These are phyloP conservation scores for Anneissia japonica DNA, from an alignment of 35 echinoderm and acorn worm genomes.

Conservation along the genomic window DNA sequence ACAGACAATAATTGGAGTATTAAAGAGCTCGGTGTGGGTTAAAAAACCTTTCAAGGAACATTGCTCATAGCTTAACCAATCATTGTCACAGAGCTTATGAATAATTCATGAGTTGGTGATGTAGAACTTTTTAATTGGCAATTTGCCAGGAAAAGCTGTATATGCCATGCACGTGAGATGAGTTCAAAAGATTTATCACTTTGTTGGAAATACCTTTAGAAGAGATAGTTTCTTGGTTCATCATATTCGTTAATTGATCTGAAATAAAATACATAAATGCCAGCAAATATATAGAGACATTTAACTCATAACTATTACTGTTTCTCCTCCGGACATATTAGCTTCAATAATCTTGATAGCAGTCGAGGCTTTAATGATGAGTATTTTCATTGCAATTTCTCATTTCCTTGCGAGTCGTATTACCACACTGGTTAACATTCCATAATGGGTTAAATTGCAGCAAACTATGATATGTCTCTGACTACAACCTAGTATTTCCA, in stretches of 20 bases:
- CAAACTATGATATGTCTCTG: background rate
- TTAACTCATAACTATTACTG: background rate
- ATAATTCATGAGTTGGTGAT: background rate
- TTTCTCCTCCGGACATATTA: background rate
- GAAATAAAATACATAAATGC: slow-evolving; percentile 2
- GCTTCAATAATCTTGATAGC: background rate
- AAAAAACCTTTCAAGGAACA: background rate
- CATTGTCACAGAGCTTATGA: background rate
- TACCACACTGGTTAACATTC: background rate
- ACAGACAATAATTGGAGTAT: too few relatives aligned
- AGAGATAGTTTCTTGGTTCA: background rate
- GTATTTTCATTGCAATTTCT: background rate
- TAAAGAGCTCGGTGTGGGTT: too few relatives aligned
- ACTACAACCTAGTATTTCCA: too few relatives aligned
- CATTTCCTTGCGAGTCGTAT: background rate
- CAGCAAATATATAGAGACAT: background rate
- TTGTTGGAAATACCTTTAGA: background rate
- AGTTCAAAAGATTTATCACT: background rate
- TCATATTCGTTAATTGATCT: background rate
- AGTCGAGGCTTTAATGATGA: background rate
- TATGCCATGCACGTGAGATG: background rate
- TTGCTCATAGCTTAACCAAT: background rate
- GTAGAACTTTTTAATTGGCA: background rate
- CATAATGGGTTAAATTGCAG: background rate
- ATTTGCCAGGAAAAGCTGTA: background rate